These are phyloP conservation scores for Erythrocebus patas DNA, from an alignment of 2,113 vertebrate genomes.

Conservation along the genomic window DNA sequence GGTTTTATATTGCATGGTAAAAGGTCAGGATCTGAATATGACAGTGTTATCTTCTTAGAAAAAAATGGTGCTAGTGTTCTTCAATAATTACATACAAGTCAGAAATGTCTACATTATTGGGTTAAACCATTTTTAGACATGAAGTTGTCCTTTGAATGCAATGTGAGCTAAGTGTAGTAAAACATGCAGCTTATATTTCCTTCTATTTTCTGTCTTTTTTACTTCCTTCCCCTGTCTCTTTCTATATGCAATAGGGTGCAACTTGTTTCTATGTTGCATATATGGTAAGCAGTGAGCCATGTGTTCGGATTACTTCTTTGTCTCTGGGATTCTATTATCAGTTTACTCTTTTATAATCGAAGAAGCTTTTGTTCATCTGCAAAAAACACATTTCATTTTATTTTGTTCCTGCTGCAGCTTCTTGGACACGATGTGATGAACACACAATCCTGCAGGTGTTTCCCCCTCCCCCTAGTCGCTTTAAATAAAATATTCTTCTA, in stretches of 20 bases:
- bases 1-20: constrained; percentile 79
- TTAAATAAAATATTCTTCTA: constrained; percentile 74
- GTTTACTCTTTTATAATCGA: constrained; percentile 73
- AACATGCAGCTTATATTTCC: background rate
- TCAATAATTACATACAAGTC: constrained; percentile 78
- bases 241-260: constrained; percentile 2
- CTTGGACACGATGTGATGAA: constrained; percentile 52
- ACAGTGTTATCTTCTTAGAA: constrained; percentile 79
- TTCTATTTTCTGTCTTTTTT: background rate
- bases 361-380: constrained; percentile 69
- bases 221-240: background rate
- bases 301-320: constrained; percentile 52
- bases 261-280: background rate
- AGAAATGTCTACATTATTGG: constrained; percentile 69
- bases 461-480: constrained; percentile 44
- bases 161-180: background rate
- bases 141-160: constrained; percentile 36
- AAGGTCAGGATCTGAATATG: constrained; percentile 83
- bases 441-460: constrained; percentile 39
- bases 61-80: constrained; percentile 73
- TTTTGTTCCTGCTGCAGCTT: constrained; percentile 55
- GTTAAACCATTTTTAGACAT: constrained; percentile 65
- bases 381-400: constrained; percentile 59
- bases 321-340: constrained; percentile 44
- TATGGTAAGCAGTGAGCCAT: background rate